Evolutionary conservation across 2,113 vertebrate genomes (phyloP).

Genomic region (Plecotus auritus): DNA sequence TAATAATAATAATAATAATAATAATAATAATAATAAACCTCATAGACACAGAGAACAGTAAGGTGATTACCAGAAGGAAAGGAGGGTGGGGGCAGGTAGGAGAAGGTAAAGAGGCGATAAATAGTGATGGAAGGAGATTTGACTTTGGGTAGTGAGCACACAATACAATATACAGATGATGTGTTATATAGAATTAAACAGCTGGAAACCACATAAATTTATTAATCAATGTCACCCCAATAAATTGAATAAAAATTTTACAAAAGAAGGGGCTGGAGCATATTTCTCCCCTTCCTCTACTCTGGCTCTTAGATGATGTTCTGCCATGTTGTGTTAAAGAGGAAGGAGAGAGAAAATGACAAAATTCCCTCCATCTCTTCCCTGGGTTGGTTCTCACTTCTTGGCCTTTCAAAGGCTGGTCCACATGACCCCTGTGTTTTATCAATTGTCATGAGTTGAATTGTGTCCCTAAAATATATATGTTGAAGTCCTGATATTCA

Average conservation of each 20-base stretch:
- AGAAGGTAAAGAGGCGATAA: too few species aligned
- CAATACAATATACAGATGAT: not conserved
- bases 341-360: not conserved
- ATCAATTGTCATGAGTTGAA: not conserved
- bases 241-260: not conserved
- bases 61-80: not conserved
- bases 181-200: not conserved
- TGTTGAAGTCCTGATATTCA: not conserved
- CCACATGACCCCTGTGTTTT: not conserved
- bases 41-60: not conserved
- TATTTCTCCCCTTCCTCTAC: not conserved
- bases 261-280: not conserved
- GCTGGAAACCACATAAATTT: not conserved
- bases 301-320: too few species aligned
- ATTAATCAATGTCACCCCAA: not conserved
- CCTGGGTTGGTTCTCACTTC: not conserved
- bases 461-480: not conserved
- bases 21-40: not conserved
- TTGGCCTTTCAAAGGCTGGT: not conserved
- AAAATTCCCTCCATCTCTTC: too few species aligned
- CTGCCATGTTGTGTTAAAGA: rapidly evolving
- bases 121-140: not conserved
- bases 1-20: not conserved
- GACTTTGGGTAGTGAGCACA: not conserved
- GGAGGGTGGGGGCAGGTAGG: not conserved